These are phyloP conservation scores for Tetragonisca angustula DNA, from an alignment of 2,888 invertebrate genomes.

Conservation along the genomic window DNA sequence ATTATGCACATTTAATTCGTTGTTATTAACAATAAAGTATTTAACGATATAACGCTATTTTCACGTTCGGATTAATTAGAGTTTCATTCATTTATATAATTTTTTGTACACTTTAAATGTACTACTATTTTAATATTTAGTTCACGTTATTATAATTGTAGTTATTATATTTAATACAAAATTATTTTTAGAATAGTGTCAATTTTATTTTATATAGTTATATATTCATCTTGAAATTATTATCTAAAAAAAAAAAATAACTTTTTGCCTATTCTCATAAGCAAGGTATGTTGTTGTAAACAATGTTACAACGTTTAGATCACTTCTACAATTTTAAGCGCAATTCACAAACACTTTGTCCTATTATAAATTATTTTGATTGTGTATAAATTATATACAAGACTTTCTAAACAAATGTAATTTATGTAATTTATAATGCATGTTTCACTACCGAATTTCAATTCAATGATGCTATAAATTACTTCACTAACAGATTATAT, in stretches of 20 bases:
- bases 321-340: not conserved
- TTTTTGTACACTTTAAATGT: not conserved
- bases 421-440: no score
- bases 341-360: not conserved
- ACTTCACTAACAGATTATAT: not conserved
- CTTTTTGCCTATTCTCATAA: not conserved
- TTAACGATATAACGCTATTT: no score
- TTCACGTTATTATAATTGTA: not conserved
- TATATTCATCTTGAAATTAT: not conserved
- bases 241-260: not conserved
- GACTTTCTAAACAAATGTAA: no score
- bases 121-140: not conserved
- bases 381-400: slow-evolving; percentile 5
- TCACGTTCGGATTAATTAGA: not conserved
- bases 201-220: not conserved
- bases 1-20: not conserved
- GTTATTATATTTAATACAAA: not conserved
- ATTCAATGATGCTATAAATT: not conserved
- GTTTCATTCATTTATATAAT: no score
- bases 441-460: not conserved
- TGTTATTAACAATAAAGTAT: not conserved
- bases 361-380: slow-evolving; percentile 15
- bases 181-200: not conserved
- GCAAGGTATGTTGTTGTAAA: not conserved
- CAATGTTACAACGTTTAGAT: not conserved